Evolutionary conservation across 2,888 invertebrate species (phyloP).

Genomic region (Eudasyphora cyanicolor): DNA sequence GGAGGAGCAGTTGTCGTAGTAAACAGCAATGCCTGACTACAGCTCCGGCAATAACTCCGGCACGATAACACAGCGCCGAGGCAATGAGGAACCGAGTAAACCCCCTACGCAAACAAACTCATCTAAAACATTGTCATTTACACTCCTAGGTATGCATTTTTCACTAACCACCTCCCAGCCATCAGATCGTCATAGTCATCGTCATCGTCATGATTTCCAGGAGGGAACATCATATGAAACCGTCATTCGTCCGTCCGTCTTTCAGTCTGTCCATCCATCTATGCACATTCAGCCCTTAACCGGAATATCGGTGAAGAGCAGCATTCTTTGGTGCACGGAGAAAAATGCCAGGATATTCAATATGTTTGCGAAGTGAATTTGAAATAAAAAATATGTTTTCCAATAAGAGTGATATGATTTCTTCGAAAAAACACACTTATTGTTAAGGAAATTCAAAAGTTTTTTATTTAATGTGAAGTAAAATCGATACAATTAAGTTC

Average conservation of each 20-base stretch:
- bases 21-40: constrained; percentile 1
- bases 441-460: too few relatives aligned
- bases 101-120: constrained; percentile 3
- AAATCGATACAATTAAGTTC: too few relatives aligned
- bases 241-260: too few relatives aligned
- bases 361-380: too few relatives aligned
- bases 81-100: neutral
- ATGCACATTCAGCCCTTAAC: too few relatives aligned
- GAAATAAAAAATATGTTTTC: too few relatives aligned
- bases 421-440: too few relatives aligned
- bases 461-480: too few relatives aligned
- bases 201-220: neutral
- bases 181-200: too few relatives aligned
- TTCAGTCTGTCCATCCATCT: neutral
- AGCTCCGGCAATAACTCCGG: neutral
- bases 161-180: constrained; percentile 22
- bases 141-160: constrained; percentile 39
- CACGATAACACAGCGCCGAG: neutral
- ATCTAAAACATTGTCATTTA: constrained; percentile 55
- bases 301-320: neutral
- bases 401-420: too few relatives aligned
- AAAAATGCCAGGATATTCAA: too few relatives aligned
- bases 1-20: neutral
- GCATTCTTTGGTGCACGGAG: neutral
- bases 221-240: neutral